These are phyloP conservation scores for Cladopsammia gracilis DNA, from an alignment of 64 coral and sea anemone species.

Conservation along the genomic window DNA sequence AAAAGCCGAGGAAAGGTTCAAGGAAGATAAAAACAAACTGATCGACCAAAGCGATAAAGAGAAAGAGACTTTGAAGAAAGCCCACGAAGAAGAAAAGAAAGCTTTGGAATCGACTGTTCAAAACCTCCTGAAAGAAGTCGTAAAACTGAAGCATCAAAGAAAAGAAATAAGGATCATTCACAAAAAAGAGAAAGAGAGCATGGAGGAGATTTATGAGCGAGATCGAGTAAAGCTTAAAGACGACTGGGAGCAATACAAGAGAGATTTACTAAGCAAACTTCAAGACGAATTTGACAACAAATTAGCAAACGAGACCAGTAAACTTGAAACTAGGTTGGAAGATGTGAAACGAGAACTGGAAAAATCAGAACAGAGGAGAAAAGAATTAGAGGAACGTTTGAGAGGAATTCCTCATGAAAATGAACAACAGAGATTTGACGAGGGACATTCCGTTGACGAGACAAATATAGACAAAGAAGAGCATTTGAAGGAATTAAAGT, in stretches of 20 bases:
- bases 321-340: constrained; percentile 69
- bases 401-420: constrained; percentile 4
- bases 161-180: constrained; percentile 86
- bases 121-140: constrained; percentile 88
- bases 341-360: constrained; percentile 69
- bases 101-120: constrained; percentile 77
- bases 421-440: not conserved
- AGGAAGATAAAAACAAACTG: constrained; percentile 70
- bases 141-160: constrained; percentile 87
- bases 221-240: constrained; percentile 77
- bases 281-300: constrained; percentile 74
- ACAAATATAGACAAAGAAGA: not conserved
- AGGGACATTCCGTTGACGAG: not conserved
- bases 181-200: constrained; percentile 73
- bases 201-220: constrained; percentile 79
- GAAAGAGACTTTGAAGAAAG: constrained; percentile 34
- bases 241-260: constrained; percentile 73
- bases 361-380: constrained; percentile 43
- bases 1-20: constrained; percentile 72
- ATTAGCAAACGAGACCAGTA: constrained; percentile 62
- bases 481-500: constrained; percentile 39
- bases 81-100: constrained; percentile 77
- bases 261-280: constrained; percentile 76
- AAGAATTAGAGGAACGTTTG: constrained; percentile 64
- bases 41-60: constrained; percentile 72